Evolutionary conservation across 2,113 vertebrate species (phyloP), one percentile per base, ranked within the genome.

Genomic region (Pungitius pungitius): DNA sequence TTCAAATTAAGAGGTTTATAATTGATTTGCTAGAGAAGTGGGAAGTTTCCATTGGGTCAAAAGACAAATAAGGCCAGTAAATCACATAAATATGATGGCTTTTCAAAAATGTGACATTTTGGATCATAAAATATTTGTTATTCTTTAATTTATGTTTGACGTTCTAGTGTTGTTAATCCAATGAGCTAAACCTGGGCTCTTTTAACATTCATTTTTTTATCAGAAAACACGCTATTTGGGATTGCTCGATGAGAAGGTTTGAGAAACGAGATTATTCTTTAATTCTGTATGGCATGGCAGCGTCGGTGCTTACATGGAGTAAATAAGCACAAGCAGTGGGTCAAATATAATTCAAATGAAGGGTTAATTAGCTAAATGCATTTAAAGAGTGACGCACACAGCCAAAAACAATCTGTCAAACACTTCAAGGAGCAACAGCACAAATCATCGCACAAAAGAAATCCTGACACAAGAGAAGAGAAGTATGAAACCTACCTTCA

Each of bases 401-500:
- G 43, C 8, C 17, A 52, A 58, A 15, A 0, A 12, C 18, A 20
- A 26, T 37, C 45, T n/a, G 37, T 56, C 17, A 39, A 26, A 54
- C 6, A 12, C 17, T 8, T 33, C 6, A 52, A 72, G n/a, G 18
- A 47, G 59, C 15, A 15, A 26, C 33, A 24, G 14, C 39, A 70
- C 52, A 69, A 75, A 69, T 67, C 35, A 47, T 7, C 14, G 8
- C 12, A 72, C 27, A 45, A 13, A 68, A 14, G 22, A 40, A 58
- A 35, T 35, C 11, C 33, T 61, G 8, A 42, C 40, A 39, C n/a
- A n/a, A n/a, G n/a, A n/a, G n/a, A n/a, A n/a, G n/a, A n/a, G n/a
- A n/a, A n/a, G n/a, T n/a, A n/a, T n/a, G n/a, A n/a, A 26, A 60
- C 71, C 18, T 66, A 85, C 80, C 82, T 77, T 30, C 49, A 8